A percentile compares a stretch with the other conserved stretches of the same genome.
Evolutionary conservation across 1,140 invertebrate genomes (phyloP).

Genomic region (Zaprionus kolodkinae): DNA sequence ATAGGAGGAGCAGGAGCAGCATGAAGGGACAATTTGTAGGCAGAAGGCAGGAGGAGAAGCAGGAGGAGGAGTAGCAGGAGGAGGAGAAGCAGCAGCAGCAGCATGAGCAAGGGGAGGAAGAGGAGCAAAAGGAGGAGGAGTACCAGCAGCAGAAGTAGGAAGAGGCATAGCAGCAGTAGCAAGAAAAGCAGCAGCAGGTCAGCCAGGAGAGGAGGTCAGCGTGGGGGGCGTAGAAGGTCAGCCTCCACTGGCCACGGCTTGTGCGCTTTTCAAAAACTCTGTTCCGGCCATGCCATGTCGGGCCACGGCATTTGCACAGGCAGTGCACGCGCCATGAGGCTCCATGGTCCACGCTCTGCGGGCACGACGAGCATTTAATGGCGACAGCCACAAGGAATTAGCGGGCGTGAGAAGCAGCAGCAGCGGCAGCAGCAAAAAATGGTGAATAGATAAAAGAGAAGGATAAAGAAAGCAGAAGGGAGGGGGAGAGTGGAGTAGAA

Average conservation of each 20-base stretch:
- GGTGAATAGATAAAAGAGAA: background rate
- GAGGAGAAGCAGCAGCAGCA: background rate
- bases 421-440: background rate
- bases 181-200: background rate
- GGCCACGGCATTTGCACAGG: conserved; percentile 28
- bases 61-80: background rate
- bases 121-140: background rate
- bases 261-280: background rate
- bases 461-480: background rate
- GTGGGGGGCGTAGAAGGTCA: background rate
- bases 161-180: conserved; percentile 7
- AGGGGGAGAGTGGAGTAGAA: background rate
- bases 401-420: background rate
- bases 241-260: conserved; percentile 13
- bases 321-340: conserved; percentile 3
- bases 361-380: conserved; percentile 75
- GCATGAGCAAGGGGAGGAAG: background rate
- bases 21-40: conserved; percentile 67
- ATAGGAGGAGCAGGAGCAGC: conserved; percentile 28
- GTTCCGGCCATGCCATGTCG: conserved; percentile 51
- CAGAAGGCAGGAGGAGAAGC: conserved; percentile 17
- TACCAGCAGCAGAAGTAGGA: background rate
- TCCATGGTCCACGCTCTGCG: conserved; percentile 1
- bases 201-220: background rate
- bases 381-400: conserved; percentile 55